Base-by-base conservation (phyloP, 2,113 vertebrate genomes). In the Apodemus sylvaticus region DNA sequence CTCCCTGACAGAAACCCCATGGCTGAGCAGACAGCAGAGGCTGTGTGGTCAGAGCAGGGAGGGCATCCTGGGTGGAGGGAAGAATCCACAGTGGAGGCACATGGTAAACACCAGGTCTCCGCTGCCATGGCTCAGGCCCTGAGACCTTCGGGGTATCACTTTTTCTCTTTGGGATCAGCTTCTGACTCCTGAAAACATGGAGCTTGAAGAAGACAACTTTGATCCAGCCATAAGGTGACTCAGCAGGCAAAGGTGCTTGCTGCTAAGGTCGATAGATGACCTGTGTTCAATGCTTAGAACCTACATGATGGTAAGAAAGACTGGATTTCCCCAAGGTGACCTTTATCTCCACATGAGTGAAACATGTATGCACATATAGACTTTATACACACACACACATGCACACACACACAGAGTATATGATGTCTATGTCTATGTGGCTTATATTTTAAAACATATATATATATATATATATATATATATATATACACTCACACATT, bases 151-250 rank as follows among this genome's bases (percentile, higher is more conserved):
- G 29, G 82, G 17, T 86, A 48, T 88, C 83, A 64, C 16, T 73
- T 2, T 62, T 34, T 82, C 13, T 82, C 3, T 74, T 55, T 73
- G 16, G 17, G 42, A 55, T 95, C 71, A 73, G 20, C 88, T 92
- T 88, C 51, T 19, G 66, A 16, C 6, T 89, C 81, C 82, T 74
- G 45, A 96, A 94, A 86, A 91, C 7, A 19, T 93, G 83, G 58
- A 45, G 8, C n/a, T 92, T 77, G 36, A 88, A 86, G 76, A 87
- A 66, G 66, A 13, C 24, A 45, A 6, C 13, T 60, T 42, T 29
- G 81, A 24, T 39, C 19, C 58, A 42, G 19, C 17, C 29, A 13
- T 29, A 66, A 36, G 42, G 36, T 48, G 42, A 20, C 64, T 86
- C 45, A 13, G n/a, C 42, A 19, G 82, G 60, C 29, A 45, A 85